Conservation (phyloP, 2,888 invertebrate genomes). For the Ischnus inquisitorius region DNA sequence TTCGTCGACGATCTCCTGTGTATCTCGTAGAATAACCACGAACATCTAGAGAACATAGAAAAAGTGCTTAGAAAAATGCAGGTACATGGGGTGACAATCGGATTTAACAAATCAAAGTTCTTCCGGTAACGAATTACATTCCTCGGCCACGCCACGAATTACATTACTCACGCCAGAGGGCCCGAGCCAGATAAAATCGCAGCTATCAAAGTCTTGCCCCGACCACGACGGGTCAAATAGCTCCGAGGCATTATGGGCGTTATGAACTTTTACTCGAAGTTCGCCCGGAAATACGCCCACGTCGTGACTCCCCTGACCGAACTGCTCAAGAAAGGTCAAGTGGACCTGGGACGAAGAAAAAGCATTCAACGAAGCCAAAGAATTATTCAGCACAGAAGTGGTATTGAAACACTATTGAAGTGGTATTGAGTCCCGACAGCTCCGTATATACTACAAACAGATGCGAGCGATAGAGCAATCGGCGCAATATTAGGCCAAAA, state of each 20-base stretch:
- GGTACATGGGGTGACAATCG: constrained; percentile 68
- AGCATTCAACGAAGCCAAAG: not conserved
- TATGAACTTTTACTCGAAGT: constrained; percentile 67
- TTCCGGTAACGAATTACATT: constrained; percentile 69
- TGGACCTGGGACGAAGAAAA: constrained; percentile 6
- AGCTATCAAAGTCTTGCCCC: constrained; percentile 68
- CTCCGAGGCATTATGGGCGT: constrained; percentile 69
- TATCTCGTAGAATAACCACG: not conserved
- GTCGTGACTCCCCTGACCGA: constrained; percentile 52
- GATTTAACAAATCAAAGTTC: constrained; percentile 71
- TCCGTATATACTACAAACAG: constrained; percentile 63
- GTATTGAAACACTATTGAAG: not conserved
- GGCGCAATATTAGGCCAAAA: constrained; percentile 23
- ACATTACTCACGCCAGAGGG: constrained; percentile 62
- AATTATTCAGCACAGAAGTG: not conserved
- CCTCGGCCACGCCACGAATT: constrained; percentile 72
- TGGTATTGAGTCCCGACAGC: constrained; percentile 23
- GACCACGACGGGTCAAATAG: constrained; percentile 66
- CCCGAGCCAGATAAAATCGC: constrained; percentile 70
- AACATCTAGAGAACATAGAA: constrained; percentile 57
- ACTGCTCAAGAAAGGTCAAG: constrained; percentile 61
- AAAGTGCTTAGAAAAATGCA: constrained; percentile 56
- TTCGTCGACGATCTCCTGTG: constrained; percentile 57
- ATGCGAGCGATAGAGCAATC: constrained; percentile 44
- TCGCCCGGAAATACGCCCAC: constrained; percentile 59